Conservation (phyloP, 2,888 invertebrate genomes). For the Tridacna gigas region DNA sequence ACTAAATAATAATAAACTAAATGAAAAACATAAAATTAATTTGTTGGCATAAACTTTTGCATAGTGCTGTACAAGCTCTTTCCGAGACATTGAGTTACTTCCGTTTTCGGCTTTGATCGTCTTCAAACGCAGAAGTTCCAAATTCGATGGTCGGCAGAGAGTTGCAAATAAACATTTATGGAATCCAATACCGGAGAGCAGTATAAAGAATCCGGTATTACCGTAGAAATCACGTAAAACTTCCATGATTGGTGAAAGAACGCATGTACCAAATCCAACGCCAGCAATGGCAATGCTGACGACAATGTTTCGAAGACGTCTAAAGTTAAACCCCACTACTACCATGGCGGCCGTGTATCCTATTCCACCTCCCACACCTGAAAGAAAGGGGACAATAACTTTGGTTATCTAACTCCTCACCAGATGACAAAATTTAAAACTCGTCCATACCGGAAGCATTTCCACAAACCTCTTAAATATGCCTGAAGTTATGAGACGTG, state of each 20-base stretch:
- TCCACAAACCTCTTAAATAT: too few species aligned
- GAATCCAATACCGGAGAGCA: conserved; percentile 63
- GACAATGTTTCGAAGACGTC: conserved; percentile 62
- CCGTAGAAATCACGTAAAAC: conserved; percentile 58
- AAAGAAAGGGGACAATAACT: conserved; percentile 4
- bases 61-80: conserved; percentile 47
- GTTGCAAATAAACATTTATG: conserved; percentile 65
- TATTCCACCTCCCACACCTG: conserved; percentile 66
- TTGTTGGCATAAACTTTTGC: conserved; percentile 61
- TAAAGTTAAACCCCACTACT: conserved; percentile 69
- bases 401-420: too few species aligned
- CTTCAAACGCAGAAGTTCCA: conserved; percentile 59
- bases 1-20: conserved; percentile 60
- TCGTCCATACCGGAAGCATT: neutral
- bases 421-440: neutral
- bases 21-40: conserved; percentile 57
- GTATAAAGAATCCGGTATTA: conserved; percentile 62
- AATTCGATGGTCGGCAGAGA: conserved; percentile 61
- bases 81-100: conserved; percentile 31
- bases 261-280: conserved; percentile 64
- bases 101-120: conserved; percentile 37
- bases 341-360: conserved; percentile 66
- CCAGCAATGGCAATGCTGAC: conserved; percentile 64
- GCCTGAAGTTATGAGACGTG: too few species aligned
- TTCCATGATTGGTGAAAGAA: conserved; percentile 64